Evolutionary conservation across 2,113 vertebrate genomes (phyloP).

Genomic region (Aphyosemion australe): DNA sequence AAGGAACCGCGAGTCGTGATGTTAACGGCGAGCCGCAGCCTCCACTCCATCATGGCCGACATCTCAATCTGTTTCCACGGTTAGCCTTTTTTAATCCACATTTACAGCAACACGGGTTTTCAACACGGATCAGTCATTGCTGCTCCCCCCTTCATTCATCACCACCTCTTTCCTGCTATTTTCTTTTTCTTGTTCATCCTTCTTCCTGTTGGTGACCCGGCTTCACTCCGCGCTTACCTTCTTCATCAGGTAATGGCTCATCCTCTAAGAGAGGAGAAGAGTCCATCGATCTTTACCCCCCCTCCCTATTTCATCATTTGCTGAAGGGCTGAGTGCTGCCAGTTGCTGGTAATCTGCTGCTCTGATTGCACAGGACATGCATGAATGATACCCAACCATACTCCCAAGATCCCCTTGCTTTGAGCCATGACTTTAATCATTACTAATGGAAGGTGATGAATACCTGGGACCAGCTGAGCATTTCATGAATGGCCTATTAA

Average conservation of each 20-base stretch:
- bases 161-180: conserved; percentile 52
- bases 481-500: conserved; percentile 39
- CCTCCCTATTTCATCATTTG: conserved; percentile 36
- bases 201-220: conserved; percentile 33
- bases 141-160: conserved; percentile 77
- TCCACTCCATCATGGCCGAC: conserved; percentile 76
- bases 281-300: conserved; percentile 33
- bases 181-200: conserved; percentile 40
- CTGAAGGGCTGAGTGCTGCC: conserved; percentile 41
- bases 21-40: conserved; percentile 45
- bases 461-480: conserved; percentile 47
- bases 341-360: conserved; percentile 60
- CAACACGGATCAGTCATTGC: conserved; percentile 77
- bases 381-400: conserved; percentile 59
- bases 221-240: conserved; percentile 3
- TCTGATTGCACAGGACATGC: conserved; percentile 61
- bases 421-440: conserved; percentile 64
- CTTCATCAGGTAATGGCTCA: conserved; percentile 12
- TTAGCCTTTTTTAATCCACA: conserved; percentile 53
- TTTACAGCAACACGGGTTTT: conserved; percentile 74
- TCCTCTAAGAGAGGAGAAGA: conserved; percentile 21
- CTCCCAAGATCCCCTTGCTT: conserved; percentile 55
- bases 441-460: conserved; percentile 67
- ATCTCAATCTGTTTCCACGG: conserved; percentile 73
- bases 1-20: conserved; percentile 49